Percentiles rank a stretch among this genome's conserved stretches.
Conservation (phyloP, 2,888 invertebrate species). For the Pristionchus fissidentatus region DNA sequence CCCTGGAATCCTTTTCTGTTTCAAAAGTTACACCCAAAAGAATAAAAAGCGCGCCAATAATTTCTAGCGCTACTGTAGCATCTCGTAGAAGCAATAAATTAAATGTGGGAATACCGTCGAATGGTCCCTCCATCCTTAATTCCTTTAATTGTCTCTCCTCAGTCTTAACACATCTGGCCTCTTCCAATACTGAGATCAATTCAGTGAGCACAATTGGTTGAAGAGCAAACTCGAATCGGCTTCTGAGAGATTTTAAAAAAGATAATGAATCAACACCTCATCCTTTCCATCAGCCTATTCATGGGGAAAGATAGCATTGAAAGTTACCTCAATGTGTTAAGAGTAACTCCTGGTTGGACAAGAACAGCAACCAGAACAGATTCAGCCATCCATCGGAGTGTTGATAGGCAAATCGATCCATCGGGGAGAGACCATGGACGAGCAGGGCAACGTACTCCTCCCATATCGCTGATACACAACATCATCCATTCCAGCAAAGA, state of each 20-base stretch:
- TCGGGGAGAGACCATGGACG: constrained; percentile 69
- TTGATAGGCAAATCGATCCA: constrained; percentile 59
- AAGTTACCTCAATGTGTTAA: constrained; percentile 58
- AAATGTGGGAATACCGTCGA: constrained; percentile 51
- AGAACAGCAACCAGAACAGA: constrained; percentile 65
- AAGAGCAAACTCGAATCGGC: constrained; percentile 65
- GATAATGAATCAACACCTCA: neutral
- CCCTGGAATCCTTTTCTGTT: no score
- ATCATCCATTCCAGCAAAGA: neutral
- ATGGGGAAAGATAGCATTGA: neutral
- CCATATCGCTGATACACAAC: constrained; percentile 26
- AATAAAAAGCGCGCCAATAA: no score
- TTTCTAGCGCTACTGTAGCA: no score
- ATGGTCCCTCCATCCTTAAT: constrained; percentile 55
- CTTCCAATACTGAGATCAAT: constrained; percentile 61
- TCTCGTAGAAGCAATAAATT: neutral
- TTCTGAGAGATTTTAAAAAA: neutral
- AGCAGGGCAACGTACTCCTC: constrained; percentile 51
- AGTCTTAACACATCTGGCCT: constrained; percentile 55
- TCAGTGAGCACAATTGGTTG: constrained; percentile 65
- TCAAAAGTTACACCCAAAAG: no score
- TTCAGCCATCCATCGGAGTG: constrained; percentile 71
- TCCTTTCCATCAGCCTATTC: neutral
- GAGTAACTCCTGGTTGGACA: constrained; percentile 62
- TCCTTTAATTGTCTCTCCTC: constrained; percentile 51